These are phyloP conservation scores for Gobiocypris rarus DNA, from an alignment of 2,113 vertebrate genomes.

Conservation along the genomic window DNA sequence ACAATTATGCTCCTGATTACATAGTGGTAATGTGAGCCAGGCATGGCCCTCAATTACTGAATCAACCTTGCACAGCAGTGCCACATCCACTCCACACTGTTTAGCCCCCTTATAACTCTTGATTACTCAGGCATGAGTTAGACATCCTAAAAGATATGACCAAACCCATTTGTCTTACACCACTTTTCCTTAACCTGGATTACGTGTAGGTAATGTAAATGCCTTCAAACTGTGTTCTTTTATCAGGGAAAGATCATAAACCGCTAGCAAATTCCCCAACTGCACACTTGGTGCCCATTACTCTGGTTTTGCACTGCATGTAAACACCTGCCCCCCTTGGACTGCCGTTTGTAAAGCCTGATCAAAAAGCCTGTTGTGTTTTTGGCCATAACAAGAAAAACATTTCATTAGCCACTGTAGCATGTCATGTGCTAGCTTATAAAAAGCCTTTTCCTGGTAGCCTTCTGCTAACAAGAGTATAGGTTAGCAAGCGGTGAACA, in stretches of 20 bases:
- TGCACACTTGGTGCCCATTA: background rate
- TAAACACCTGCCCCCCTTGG: background rate
- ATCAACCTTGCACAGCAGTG: slow-evolving; percentile 55
- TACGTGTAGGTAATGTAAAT: background rate
- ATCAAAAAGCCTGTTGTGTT: no score
- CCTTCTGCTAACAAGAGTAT: background rate
- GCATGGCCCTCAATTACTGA: slow-evolving; percentile 64
- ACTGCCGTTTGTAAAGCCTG: no score
- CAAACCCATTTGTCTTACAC: background rate
- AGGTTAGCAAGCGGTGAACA: background rate
- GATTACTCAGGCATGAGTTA: background rate
- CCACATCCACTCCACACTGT: slow-evolving; percentile 33
- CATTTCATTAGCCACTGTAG: background rate
- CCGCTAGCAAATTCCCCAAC: background rate
- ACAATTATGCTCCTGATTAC: slow-evolving; percentile 61
- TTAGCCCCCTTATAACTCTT: background rate
- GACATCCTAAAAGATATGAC: background rate
- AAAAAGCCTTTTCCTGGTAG: background rate
- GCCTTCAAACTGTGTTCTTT: background rate
- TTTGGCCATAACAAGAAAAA: background rate
- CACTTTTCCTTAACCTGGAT: background rate
- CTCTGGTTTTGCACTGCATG: background rate
- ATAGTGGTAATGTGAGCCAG: slow-evolving; percentile 61
- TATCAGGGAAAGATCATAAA: background rate
- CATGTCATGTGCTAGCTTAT: background rate